A percentile compares a stretch with the other conserved stretches of the same genome.
Evolutionary conservation across 2,888 invertebrate genomes (phyloP).

Genomic region (Polymixis flavicincta): DNA sequence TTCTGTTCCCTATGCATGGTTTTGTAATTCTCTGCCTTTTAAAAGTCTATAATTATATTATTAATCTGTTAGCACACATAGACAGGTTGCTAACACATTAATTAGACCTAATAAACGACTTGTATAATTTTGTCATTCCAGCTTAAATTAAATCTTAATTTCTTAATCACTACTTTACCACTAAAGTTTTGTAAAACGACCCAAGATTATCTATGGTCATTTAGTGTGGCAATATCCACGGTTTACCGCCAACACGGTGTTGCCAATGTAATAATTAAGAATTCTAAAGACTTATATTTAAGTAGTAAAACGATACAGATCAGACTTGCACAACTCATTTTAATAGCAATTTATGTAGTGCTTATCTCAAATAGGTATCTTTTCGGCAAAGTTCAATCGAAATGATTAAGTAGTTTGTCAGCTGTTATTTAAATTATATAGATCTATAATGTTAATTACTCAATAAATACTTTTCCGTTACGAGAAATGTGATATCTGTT

Average conservation of each 20-base stretch:
- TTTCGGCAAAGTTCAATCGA: conserved; percentile 77
- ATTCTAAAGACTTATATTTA: conserved; percentile 63
- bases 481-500: conserved; percentile 36
- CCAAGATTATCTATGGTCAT: conserved; percentile 56
- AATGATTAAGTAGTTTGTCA: conserved; percentile 63
- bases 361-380: conserved; percentile 78
- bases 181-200: conserved; percentile 47
- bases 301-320: conserved; percentile 72
- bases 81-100: conserved; percentile 7
- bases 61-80: conserved; percentile 1
- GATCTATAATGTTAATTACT: conserved; percentile 65
- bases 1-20: background rate
- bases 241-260: conserved; percentile 56
- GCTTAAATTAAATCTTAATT: conserved; percentile 44
- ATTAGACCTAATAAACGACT: conserved; percentile 19
- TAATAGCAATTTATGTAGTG: conserved; percentile 74
- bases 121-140: conserved; percentile 36
- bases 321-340: conserved; percentile 73
- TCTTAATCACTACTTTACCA: conserved; percentile 49
- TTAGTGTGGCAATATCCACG: conserved; percentile 59
- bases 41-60: conserved; percentile 17
- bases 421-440: conserved; percentile 59
- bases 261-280: conserved; percentile 68
- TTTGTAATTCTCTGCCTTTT: background rate
- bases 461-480: conserved; percentile 50